Base-by-base conservation (phyloP, 2,888 invertebrate genomes). In the Thumatha senex region DNA sequence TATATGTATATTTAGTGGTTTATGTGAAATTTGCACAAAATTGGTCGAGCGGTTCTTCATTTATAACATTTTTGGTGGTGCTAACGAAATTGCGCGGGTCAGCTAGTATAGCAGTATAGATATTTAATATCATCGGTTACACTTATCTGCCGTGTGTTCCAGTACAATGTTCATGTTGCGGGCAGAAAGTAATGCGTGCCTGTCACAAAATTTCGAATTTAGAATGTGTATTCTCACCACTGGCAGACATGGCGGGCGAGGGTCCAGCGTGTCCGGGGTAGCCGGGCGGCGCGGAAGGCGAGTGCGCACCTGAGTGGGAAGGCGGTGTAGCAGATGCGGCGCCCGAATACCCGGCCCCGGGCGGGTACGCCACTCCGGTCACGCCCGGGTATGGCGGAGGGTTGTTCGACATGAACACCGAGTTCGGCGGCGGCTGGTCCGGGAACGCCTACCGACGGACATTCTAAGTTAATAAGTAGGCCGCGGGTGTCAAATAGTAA, bases 371-470 rank as follows among this genome's bases (percentile, higher is more conserved):
- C 1, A 61, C 70, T 38, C 88, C 89, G 33, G 60, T 67, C 56
- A 98, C 95, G 51, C 98, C 98, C 12, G 98, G 98, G 87, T 98
- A 98, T 2, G 98, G 98, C 41, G 98, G 98, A 24, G 98, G 98
- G 80, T 94, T 96, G 81, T 97, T 96, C 40, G 96, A 96, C 93
- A 97, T 96, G 82, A 95, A 98, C 24, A 98, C 98, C 15, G 95
- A 94, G 82, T 96, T 96, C 30, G 96, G 95, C 81, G 95, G 94
- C 10, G 95, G 95, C 46, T 93, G 94, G 70, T 94, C 93, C 0
- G 94, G 94, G 79, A 95, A 95, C 1, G 93, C 93, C 82, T 94
- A 79, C 0, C 57, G 68, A 39, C n/a, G n/a, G n/a, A n/a, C n/a
- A 14, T 11, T 10, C 11, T 18, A 10, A 29, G 12, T 2, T n/a